These are phyloP conservation scores for Anoplophora glabripennis DNA, from an alignment of 1,140 invertebrate genomes.

Conservation along the genomic window DNA sequence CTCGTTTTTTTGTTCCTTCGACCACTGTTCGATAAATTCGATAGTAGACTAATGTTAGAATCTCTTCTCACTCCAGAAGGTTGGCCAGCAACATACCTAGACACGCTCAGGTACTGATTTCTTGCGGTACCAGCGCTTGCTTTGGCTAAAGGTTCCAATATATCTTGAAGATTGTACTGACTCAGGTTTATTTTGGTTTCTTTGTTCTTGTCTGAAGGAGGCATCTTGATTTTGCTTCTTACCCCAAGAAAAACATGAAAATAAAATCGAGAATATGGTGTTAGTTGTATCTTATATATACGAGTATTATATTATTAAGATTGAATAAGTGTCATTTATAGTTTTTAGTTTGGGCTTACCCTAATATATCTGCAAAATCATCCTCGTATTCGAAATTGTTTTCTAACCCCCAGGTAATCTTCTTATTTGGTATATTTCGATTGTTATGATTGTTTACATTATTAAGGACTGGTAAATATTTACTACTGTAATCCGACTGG, in stretches of 20 bases:
- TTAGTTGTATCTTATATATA: background rate
- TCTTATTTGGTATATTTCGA: conserved; percentile 35
- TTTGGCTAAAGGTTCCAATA: conserved; percentile 50
- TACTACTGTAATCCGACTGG: conserved; percentile 45
- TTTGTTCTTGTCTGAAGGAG: conserved; percentile 48
- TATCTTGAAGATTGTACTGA: conserved; percentile 48
- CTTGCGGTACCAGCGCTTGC: conserved; percentile 57
- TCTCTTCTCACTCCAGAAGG: conserved; percentile 30
- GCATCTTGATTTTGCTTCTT: conserved; percentile 45
- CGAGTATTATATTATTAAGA: too few species aligned
- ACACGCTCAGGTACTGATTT: conserved; percentile 69
- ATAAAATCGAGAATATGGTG: conserved; percentile 27
- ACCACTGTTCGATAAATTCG: conserved; percentile 19
- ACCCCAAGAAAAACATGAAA: conserved; percentile 24
- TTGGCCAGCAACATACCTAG: conserved; percentile 68
- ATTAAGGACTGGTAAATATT: conserved; percentile 34
- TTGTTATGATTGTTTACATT: conserved; percentile 37
- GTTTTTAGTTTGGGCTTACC: conserved; percentile 52
- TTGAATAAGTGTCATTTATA: too few species aligned
- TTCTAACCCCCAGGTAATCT: conserved; percentile 37
- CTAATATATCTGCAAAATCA: conserved; percentile 58
- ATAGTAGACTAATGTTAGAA: conserved; percentile 22
- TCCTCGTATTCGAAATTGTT: conserved; percentile 50
- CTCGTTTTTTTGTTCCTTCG: conserved; percentile 21
- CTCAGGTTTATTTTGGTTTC: conserved; percentile 55